A percentile compares a stretch with the other conserved stretches of the same genome.
phyloP scores from a whole-genome alignment of 2,888 invertebrate species.

The Meteorus colon region DNA sequence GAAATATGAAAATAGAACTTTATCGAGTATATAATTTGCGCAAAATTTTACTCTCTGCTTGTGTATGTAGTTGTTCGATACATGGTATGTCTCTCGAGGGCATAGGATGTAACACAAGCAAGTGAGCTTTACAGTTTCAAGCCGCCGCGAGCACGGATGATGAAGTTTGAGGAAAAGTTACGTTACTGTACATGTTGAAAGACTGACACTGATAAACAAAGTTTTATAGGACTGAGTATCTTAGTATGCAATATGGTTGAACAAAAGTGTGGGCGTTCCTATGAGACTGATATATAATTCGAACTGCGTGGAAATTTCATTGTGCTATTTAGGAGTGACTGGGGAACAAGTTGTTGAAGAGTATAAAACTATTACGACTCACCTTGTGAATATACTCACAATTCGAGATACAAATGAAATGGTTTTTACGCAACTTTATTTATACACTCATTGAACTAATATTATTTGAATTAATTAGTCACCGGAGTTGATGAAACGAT shows the following conservation, averaged over 20 bases:
- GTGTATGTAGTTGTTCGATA: background rate
- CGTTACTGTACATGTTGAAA: background rate
- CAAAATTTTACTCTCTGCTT: too few species aligned
- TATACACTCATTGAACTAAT: too few species aligned
- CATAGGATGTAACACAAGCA: background rate
- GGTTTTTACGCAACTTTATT: too few species aligned
- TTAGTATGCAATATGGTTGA: background rate
- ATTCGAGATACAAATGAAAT: too few species aligned
- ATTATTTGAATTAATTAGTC: too few species aligned
- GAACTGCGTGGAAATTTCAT: background rate
- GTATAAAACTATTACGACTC: too few species aligned
- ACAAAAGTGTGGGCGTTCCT: slow-evolving; percentile 17
- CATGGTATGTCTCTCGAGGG: background rate
- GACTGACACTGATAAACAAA: slow-evolving; percentile 8
- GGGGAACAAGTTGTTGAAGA: background rate
- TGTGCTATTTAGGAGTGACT: background rate
- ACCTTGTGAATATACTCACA: too few species aligned
- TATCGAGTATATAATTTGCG: too few species aligned
- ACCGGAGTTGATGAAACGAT: too few species aligned
- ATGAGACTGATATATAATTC: background rate
- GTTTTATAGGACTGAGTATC: slow-evolving; percentile 8
- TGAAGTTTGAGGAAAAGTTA: background rate
- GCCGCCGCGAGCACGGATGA: background rate
- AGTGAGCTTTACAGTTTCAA: background rate
- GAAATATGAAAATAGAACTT: too few species aligned